Evolutionary conservation across 2,888 invertebrate species (phyloP).

Genomic region (Conus canariensis): DNA sequence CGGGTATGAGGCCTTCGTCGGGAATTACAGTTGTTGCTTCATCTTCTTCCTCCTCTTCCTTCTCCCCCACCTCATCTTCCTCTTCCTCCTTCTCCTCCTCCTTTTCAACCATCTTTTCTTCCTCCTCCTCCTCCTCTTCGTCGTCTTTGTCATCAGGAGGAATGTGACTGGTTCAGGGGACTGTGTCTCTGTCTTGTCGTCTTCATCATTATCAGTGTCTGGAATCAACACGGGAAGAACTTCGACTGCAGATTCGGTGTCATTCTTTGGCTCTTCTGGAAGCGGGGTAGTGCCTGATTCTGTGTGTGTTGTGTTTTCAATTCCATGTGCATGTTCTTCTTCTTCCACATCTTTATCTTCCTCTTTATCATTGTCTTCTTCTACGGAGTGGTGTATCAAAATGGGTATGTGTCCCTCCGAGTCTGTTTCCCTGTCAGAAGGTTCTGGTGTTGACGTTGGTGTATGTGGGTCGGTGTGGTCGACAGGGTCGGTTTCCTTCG

Average conservation of each 20-base stretch:
- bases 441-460: neutral
- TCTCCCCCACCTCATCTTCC: too few species aligned
- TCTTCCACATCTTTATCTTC: neutral
- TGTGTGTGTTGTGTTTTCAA: neutral
- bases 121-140: neutral
- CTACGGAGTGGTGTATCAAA: neutral
- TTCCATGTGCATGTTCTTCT: neutral
- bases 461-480: too few species aligned
- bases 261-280: constrained; percentile 12
- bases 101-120: neutral
- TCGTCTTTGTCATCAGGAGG: neutral
- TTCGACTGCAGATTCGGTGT: neutral
- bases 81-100: neutral
- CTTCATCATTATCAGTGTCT: neutral
- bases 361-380: neutral
- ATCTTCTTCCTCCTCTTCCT: constrained; percentile 6
- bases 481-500: too few species aligned
- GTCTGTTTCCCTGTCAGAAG: neutral
- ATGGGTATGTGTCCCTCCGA: neutral
- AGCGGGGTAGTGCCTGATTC: neutral
- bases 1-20: neutral
- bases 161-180: too few species aligned
- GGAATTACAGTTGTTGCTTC: neutral
- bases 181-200: neutral
- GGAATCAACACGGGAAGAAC: neutral